phyloP scores from a whole-genome alignment of 2,113 vertebrate genomes.

The Eira barbara region DNA sequence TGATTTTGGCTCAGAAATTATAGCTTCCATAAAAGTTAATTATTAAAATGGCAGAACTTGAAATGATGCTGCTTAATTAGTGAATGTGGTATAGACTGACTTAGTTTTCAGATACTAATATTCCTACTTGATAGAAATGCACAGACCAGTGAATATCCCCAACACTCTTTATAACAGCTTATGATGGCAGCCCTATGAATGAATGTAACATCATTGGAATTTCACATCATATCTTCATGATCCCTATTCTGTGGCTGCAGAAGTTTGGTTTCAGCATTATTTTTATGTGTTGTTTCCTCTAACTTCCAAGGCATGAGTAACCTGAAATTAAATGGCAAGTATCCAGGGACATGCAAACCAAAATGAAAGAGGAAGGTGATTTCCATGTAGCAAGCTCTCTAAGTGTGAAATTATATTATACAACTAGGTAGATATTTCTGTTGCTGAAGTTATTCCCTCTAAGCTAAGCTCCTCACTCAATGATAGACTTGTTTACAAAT shows the following conservation, averaged over 20 bases:
- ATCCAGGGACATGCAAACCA: not conserved
- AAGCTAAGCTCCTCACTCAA: not conserved
- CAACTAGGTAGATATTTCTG: not conserved
- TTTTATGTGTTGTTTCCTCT: not conserved
- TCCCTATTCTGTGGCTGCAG: not conserved
- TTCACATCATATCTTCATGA: not conserved
- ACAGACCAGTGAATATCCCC: not conserved
- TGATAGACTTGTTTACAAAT: not conserved
- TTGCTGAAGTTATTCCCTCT: not conserved
- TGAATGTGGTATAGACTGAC: not conserved
- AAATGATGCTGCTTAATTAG: slow-evolving; percentile 53
- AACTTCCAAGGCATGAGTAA: not conserved
- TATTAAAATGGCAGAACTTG: slow-evolving; percentile 54
- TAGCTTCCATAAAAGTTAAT: slow-evolving; percentile 12
- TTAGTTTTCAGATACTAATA: slow-evolving; percentile 20
- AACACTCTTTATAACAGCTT: not conserved
- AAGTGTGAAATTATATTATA: not conserved
- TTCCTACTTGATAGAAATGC: not conserved
- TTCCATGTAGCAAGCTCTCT: not conserved
- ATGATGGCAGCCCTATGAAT: not conserved
- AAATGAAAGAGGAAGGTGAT: not conserved
- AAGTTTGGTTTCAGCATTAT: not conserved
- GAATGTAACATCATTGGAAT: not conserved
- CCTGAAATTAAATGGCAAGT: not conserved
- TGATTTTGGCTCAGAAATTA: slow-evolving; percentile 55